A percentile compares a stretch with the other conserved stretches of the same genome.
Conservation (phyloP, 2,888 invertebrate species). For the Incurvaria masculella region DNA sequence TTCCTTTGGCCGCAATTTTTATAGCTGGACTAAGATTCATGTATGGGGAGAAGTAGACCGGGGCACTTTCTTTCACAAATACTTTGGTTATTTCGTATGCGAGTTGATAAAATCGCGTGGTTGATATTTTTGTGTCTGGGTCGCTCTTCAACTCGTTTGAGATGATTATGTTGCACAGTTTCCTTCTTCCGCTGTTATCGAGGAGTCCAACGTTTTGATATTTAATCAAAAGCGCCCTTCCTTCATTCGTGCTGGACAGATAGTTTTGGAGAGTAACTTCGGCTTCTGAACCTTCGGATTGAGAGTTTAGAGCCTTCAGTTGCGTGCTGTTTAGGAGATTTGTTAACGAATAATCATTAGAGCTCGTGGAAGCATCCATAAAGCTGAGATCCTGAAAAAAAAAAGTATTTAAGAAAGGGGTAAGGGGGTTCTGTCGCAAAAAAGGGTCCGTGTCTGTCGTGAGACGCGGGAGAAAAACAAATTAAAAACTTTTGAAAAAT, state of each 20-base stretch:
- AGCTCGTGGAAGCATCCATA: background rate
- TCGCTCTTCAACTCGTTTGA: background rate
- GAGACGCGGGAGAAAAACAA: no score
- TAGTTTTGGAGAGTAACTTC: no score
- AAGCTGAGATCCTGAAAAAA: no score
- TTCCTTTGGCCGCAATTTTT: conserved; percentile 1
- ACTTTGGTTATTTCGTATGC: conserved; percentile 3
- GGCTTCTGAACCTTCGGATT: background rate
- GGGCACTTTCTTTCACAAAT: conserved; percentile 3
- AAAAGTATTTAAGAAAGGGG: no score
- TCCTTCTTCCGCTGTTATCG: background rate
- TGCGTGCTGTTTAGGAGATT: background rate
- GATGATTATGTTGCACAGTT: background rate
- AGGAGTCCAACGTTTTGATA: background rate
- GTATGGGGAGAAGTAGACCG: conserved; percentile 1
- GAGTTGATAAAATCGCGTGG: conserved; percentile 1
- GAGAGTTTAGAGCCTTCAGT: background rate
- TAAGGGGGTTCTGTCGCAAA: no score
- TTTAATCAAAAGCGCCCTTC: no score
- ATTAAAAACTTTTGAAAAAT: no score
- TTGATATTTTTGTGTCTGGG: background rate
- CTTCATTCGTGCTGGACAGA: no score
- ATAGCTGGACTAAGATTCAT: conserved; percentile 2
- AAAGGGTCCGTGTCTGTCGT: no score
- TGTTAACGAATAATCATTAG: background rate